A percentile compares a stretch with the other conserved stretches of the same genome.
phyloP scores from a whole-genome alignment of 1,140 invertebrate genomes.

The Matsumurasca onukii region DNA sequence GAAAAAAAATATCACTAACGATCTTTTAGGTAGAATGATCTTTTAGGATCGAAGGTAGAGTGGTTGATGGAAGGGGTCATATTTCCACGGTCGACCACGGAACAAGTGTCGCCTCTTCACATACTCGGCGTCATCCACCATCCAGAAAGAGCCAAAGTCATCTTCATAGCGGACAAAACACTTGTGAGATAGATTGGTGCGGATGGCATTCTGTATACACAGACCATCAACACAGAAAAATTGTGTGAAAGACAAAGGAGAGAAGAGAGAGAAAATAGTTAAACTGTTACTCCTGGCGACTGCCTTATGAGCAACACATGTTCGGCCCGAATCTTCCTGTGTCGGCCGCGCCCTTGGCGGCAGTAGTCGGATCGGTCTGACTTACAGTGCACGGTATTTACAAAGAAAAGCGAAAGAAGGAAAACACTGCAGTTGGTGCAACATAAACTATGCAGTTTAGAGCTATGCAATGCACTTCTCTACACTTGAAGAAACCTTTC shows the following conservation, averaged over 20 bases:
- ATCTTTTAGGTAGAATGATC: too few relatives aligned
- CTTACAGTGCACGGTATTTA: conserved; percentile 40
- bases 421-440: too few relatives aligned
- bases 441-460: too few relatives aligned
- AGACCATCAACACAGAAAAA: conserved; percentile 64
- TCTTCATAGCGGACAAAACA: conserved; percentile 98
- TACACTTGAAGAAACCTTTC: too few relatives aligned
- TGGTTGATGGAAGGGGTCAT: conserved; percentile 84
- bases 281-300: conserved; percentile 40
- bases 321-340: conserved; percentile 45
- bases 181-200: conserved; percentile 99
- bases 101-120: conserved; percentile 94
- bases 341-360: conserved; percentile 30
- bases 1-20: too few relatives aligned
- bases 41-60: too few relatives aligned
- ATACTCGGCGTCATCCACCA: conserved; percentile 97
- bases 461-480: too few relatives aligned
- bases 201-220: conserved; percentile 93
- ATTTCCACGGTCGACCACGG: conserved; percentile 92
- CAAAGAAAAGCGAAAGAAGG: conserved; percentile 38
- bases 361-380: conserved; percentile 35
- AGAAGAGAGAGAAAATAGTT: conserved; percentile 41
- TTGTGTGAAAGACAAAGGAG: conserved; percentile 43
- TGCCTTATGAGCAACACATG: conserved; percentile 43
- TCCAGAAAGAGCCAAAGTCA: conserved; percentile 98